phyloP scores from a whole-genome alignment of 2,113 vertebrate species.

The Boulengerochromis microlepis region DNA sequence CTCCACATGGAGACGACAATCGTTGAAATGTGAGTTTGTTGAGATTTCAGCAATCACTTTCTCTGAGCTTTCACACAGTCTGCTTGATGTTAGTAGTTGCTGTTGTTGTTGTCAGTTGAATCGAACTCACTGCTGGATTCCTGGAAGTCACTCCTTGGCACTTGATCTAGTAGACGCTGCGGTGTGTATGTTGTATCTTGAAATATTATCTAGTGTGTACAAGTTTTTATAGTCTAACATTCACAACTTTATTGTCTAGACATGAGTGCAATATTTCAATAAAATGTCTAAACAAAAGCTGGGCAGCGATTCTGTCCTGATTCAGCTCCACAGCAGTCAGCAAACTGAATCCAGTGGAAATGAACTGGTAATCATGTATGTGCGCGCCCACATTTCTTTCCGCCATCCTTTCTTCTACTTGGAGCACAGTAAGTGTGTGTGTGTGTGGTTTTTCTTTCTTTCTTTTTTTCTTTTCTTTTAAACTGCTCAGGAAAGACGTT shows the following conservation, averaged over 20 bases:
- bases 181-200: neutral
- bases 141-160: neutral
- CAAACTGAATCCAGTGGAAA: neutral
- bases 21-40: neutral
- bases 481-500: constrained; percentile 22
- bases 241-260: neutral
- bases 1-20: neutral
- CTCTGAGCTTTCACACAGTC: neutral
- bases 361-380: neutral
- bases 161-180: neutral
- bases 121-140: neutral
- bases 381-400: neutral
- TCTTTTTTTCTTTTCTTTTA: neutral
- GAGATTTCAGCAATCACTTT: neutral
- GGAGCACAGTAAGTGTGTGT: neutral
- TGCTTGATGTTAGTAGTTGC: neutral
- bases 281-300: neutral
- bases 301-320: neutral
- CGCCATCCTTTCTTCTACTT: neutral
- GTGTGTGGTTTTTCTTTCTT: neutral
- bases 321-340: neutral
- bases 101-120: neutral
- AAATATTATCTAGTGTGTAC: neutral
- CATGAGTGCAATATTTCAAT: neutral
- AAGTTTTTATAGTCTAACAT: neutral